phyloP scores from a whole-genome alignment of 1,140 invertebrate genomes.

The Chlorops oryzae region DNA sequence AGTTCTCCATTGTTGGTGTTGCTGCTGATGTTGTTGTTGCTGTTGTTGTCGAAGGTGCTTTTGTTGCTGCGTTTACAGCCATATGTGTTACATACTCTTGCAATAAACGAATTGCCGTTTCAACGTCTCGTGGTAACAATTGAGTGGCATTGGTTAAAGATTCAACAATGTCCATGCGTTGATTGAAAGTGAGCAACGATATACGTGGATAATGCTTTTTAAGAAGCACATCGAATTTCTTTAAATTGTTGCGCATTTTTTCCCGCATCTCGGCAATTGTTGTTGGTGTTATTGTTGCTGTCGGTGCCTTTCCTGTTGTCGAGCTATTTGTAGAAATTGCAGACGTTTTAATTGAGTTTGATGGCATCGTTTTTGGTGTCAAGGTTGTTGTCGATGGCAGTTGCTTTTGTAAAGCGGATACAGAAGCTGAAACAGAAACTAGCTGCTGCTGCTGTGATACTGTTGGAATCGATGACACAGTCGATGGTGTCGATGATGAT shows the following conservation, averaged over 20 bases:
- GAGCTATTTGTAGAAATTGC: too few relatives aligned
- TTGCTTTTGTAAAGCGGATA: conserved; percentile 11
- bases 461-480: too few relatives aligned
- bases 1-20: conserved; percentile 2
- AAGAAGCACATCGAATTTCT: conserved; percentile 11
- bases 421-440: not conserved
- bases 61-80: not conserved
- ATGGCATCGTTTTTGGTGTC: conserved; percentile 11
- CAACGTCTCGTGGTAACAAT: conserved; percentile 9
- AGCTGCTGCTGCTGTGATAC: too few relatives aligned
- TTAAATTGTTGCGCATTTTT: conserved; percentile 7
- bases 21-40: not conserved
- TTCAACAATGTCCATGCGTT: conserved; percentile 11
- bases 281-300: too few relatives aligned
- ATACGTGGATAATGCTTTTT: conserved; percentile 8
- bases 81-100: conserved; percentile 13
- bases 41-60: conserved; percentile 3
- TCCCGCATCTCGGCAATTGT: too few relatives aligned
- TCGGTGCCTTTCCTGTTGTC: too few relatives aligned
- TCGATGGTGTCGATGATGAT: not conserved
- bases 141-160: not conserved
- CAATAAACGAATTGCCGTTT: conserved; percentile 8
- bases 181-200: conserved; percentile 5
- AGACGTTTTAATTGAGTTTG: not conserved
- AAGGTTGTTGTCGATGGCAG: conserved; percentile 14